phyloP scores from a whole-genome alignment of 2,797 vertebrate genomes.

The Microctenopoma lineatum region DNA sequence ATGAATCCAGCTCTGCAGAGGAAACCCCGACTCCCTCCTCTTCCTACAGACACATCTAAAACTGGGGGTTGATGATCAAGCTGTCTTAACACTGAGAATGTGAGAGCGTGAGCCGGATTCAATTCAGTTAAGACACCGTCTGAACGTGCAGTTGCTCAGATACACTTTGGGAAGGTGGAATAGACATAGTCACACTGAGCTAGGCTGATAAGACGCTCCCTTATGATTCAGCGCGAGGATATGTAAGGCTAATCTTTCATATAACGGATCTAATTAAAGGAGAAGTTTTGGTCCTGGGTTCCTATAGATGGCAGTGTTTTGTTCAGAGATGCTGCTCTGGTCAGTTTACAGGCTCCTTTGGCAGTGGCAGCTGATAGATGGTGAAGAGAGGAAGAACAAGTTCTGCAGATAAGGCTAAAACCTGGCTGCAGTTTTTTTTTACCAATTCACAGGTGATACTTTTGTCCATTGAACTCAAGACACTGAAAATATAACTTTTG shows the following conservation, averaged over 20 bases:
- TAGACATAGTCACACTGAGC: too few relatives aligned
- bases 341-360: neutral
- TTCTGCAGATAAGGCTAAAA: too few relatives aligned
- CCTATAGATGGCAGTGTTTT: constrained; percentile 26
- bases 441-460: too few relatives aligned
- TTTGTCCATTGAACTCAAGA: too few relatives aligned
- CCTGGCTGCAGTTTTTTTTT: too few relatives aligned
- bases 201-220: too few relatives aligned
- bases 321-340: constrained; percentile 7
- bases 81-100: neutral
- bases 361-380: neutral
- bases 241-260: neutral
- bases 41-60: constrained; percentile 16
- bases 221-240: neutral
- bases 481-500: too few relatives aligned
- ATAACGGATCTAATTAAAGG: neutral
- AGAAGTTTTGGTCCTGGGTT: constrained; percentile 16
- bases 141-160: too few relatives aligned
- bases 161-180: too few relatives aligned
- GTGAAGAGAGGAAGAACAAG: neutral
- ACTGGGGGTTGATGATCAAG: neutral
- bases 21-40: constrained; percentile 28
- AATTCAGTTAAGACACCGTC: too few relatives aligned
- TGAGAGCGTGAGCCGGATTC: neutral
- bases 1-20: constrained; percentile 45